Percentiles rank a stretch among this genome's conserved stretches.
These are phyloP conservation scores for Nematostella vectensis DNA, from an alignment of 92 coral and sea anemone genomes.

Conservation along the genomic window DNA sequence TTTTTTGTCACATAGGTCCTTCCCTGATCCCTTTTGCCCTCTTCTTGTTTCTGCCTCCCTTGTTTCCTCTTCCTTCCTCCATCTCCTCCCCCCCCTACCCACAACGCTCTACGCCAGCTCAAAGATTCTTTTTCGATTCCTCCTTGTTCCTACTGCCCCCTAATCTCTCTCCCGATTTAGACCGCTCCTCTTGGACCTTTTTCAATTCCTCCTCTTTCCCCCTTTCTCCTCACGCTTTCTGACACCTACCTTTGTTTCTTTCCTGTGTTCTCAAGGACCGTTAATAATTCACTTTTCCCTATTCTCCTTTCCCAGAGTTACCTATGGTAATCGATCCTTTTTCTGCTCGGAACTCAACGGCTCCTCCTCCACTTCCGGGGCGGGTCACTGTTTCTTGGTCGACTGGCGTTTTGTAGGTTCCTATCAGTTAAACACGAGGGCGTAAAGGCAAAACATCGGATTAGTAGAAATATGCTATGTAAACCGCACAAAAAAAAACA, in stretches of 20 bases:
- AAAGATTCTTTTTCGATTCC: neutral
- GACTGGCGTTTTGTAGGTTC: neutral
- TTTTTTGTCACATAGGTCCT: too few species aligned
- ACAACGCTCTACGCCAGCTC: neutral
- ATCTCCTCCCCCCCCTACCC: neutral
- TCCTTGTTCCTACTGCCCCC: neutral
- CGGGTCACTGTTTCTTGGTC: neutral
- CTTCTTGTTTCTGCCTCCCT: too few species aligned
- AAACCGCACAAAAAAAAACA: neutral
- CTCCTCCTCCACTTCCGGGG: neutral
- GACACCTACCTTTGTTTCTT: neutral
- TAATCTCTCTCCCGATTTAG: neutral
- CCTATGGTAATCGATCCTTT: neutral
- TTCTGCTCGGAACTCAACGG: neutral
- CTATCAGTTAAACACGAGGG: too few species aligned
- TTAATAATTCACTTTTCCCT: too few species aligned
- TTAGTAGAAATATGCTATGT: neutral
- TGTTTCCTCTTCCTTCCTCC: neutral
- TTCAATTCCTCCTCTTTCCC: neutral
- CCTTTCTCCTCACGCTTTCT: neutral
- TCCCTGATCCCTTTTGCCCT: too few species aligned
- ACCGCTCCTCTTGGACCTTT: neutral
- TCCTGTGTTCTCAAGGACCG: too few species aligned
- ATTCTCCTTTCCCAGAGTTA: too few species aligned
- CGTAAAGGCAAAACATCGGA: neutral